Evolutionary conservation across 2,888 invertebrate species (phyloP), one percentile per base, ranked within the genome.

Genomic region (Cyclophora punctaria): DNA sequence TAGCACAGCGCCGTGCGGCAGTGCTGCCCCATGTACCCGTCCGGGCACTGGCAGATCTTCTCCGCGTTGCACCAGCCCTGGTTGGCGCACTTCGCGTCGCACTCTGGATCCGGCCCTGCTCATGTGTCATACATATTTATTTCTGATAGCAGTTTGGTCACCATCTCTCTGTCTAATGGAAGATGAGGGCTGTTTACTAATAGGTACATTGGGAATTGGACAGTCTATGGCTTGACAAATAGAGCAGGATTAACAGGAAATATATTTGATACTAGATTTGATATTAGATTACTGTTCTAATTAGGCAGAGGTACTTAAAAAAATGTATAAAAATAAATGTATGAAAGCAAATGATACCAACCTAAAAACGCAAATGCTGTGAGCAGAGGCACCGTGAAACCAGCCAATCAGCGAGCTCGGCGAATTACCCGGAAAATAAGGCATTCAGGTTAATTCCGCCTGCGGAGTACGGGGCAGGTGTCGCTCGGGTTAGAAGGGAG

Each of bases 11-110:
- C 96, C 57, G 95, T 96, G 71, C 94, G 92, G 67, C 97, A 97
- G 74, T 96, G 94, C 66, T 94, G 95, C 3, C 97, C 97, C 92
- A 96, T 94, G 73, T 96, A 97, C 4, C 96, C 96, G 71, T 95
- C 95, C 35, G 94, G 94, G 78, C 97, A 97, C 67, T 95, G 95
- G 76, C 96, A 96, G 55, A 95, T 94, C 77, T 94, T 94, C 66
- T 95, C 93, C 64, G 92, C 91, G 78, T 95, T 95, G 76, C 96
- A 96, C 91, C 93, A 93, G 1, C 95, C 95, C 62, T 95, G 94
- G 75, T 95, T 95, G 35, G 94, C 94, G 78, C 96, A 96, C 75
- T 95, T 95, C 75, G 93, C 93, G 81, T 95, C 94, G 83, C 96
- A 96, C 81, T 96, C 96, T 46, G 96, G 95, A 89, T 96, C 96